A percentile compares a stretch with the other conserved stretches of the same genome.
These are phyloP conservation scores for Notodonta dromedarius DNA, from an alignment of 2,888 invertebrate genomes.

Conservation along the genomic window DNA sequence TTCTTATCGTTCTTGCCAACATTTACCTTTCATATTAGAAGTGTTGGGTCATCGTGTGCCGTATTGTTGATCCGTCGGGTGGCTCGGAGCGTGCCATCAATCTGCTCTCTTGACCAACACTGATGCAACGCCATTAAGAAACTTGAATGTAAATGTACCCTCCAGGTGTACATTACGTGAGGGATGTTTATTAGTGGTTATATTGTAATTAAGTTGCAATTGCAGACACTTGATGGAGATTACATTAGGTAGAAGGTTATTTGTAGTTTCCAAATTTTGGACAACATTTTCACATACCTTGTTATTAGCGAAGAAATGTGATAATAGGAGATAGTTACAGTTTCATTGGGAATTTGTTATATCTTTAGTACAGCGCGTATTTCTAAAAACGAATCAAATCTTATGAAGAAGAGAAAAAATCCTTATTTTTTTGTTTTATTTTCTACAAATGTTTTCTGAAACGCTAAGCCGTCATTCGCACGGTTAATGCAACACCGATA, in stretches of 20 bases:
- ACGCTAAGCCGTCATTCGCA: no score
- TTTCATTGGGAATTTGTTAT: no score
- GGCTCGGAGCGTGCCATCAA: slow-evolving; percentile 22
- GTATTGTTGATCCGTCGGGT: slow-evolving; percentile 29
- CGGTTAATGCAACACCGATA: no score
- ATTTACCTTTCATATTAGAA: slow-evolving; percentile 13
- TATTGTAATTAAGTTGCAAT: slow-evolving; percentile 25
- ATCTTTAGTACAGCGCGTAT: no score
- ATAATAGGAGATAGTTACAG: no score
- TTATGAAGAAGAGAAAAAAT: no score
- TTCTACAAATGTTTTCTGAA: no score
- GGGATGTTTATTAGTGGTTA: slow-evolving; percentile 20
- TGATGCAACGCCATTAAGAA: slow-evolving; percentile 45
- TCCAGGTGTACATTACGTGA: slow-evolving; percentile 33
- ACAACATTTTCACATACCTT: no score
- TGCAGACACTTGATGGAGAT: not conserved
- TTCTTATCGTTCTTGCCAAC: slow-evolving; percentile 16
- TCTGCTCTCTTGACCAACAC: slow-evolving; percentile 35
- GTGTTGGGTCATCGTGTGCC: slow-evolving; percentile 19
- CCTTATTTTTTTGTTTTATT: no score
- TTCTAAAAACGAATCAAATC: no score
- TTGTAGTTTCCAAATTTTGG: no score
- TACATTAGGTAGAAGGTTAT: not conserved
- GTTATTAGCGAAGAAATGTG: no score
- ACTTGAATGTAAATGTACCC: slow-evolving; percentile 47